Conservation (phyloP, 2,113 vertebrate species). For the Phyllostomus discolor region DNA sequence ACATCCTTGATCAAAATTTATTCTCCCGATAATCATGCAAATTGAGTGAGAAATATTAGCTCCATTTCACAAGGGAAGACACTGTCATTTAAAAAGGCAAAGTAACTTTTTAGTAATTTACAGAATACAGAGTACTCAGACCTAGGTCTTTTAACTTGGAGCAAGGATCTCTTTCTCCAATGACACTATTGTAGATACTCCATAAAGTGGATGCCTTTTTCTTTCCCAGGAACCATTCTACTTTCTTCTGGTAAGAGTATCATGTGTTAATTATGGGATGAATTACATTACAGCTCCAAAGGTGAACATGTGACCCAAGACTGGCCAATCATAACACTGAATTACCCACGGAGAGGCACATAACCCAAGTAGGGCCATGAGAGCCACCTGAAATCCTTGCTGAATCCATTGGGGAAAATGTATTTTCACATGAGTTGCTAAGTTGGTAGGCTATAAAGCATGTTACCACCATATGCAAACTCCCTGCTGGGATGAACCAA, state of each 20-base stretch:
- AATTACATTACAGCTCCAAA: background rate
- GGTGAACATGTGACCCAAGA: background rate
- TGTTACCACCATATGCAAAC: background rate
- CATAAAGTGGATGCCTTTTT: background rate
- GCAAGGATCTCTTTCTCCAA: background rate
- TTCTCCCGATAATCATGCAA: background rate
- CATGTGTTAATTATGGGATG: background rate
- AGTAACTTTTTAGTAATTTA: background rate
- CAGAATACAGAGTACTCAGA: background rate
- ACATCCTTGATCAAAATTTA: slow-evolving; percentile 17
- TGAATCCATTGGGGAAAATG: background rate
- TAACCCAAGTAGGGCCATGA: background rate
- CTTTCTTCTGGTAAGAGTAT: background rate
- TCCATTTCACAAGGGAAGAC: background rate
- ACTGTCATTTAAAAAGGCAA: background rate
- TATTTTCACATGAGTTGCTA: background rate
- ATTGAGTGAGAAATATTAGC: background rate
- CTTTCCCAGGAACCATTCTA: background rate
- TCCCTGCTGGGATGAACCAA: background rate
- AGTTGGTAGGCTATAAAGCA: background rate
- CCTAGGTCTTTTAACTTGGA: background rate
- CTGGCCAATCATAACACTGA: background rate
- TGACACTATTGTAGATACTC: background rate
- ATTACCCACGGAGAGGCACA: background rate
- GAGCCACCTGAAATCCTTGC: background rate